Percentiles rank a stretch among this genome's conserved stretches.
Evolutionary conservation across 2,113 vertebrate species (phyloP).

Genomic region (Pachyramphus minor): DNA sequence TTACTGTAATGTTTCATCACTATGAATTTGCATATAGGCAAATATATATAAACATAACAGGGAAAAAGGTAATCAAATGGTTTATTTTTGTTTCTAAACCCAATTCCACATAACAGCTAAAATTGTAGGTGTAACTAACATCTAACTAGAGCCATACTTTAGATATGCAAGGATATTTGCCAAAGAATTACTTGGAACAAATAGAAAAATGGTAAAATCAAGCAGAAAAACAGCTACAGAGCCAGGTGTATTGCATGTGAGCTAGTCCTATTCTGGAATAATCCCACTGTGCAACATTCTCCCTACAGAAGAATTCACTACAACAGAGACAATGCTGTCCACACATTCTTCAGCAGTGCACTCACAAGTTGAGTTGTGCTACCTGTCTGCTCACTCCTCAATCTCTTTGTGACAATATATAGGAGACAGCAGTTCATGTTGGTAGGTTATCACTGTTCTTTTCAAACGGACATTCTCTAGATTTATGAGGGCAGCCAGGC

Average conservation of each 20-base stretch:
- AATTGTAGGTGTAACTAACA: neutral
- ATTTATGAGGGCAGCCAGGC: neutral
- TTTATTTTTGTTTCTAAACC: neutral
- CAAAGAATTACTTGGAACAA: neutral
- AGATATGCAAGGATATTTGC: neutral
- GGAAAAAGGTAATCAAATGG: rapidly evolving
- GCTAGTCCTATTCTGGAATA: neutral
- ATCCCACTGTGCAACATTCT: neutral
- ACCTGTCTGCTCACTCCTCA: neutral
- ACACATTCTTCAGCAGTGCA: rapidly evolving
- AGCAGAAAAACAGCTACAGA: neutral
- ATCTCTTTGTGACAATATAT: neutral
- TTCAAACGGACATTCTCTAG: neutral
- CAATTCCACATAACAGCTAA: neutral
- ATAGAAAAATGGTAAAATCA: neutral
- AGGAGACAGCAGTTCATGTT: neutral
- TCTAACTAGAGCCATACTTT: neutral
- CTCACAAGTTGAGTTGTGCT: neutral
- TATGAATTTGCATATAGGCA: neutral
- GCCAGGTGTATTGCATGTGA: neutral
- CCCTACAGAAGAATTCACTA: neutral
- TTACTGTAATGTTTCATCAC: neutral
- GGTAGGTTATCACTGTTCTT: neutral
- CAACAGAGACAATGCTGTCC: rapidly evolving
- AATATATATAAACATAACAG: neutral